Evolutionary conservation across 2,797 vertebrate genomes (phyloP), one percentile per base, ranked within the genome.

Genomic region (Hafferia zeledoni): DNA sequence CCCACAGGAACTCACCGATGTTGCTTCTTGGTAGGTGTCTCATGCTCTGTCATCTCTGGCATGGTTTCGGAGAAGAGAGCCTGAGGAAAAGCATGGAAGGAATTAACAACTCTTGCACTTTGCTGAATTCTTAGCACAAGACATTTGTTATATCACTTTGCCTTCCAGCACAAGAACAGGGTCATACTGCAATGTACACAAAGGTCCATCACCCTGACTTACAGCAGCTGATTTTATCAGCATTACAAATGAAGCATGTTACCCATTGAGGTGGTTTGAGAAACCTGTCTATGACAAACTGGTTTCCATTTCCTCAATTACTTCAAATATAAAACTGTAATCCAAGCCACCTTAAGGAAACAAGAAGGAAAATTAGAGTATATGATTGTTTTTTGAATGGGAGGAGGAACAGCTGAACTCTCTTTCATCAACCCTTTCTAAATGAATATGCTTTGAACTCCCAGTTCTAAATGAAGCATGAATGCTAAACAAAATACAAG

Each of bases 11-110:
- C 97, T 97, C 98, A 99, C 99, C 99, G 98, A 89, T 98, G 98
- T 67, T 99, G 98, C 97, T 99, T 99, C 95, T 98, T 99, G 84
- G 98, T 98, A 94, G 98, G 98, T 95, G 98, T 98, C 97, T 98
- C 98, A 97, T 98, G 99, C 97, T 99, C 99, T 85, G 99, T 99
- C 98, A 99, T 99, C 98, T 99, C 99, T 98, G 99, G 99, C 99
- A 99, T 99, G 97, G 97, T 98, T 98, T 97, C 92, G 74, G 85
- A 97, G 95, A 98, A 93, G 97, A 98, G 93, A 97, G 98, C 97
- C 98, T 98, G 93, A 80, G 80, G 91, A 65, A 84, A 84, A 97
- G 37, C 47, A 56, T 24, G 20, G 74, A 85, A 95, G 52, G 87
- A 46, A 82, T 74, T 92, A 96, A 37, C 25, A 94, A 88, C 23